A percentile compares a stretch with the other conserved stretches of the same genome.
phyloP scores from a whole-genome alignment of 2,113 vertebrate genomes.

The Copsychus sechellarum region DNA sequence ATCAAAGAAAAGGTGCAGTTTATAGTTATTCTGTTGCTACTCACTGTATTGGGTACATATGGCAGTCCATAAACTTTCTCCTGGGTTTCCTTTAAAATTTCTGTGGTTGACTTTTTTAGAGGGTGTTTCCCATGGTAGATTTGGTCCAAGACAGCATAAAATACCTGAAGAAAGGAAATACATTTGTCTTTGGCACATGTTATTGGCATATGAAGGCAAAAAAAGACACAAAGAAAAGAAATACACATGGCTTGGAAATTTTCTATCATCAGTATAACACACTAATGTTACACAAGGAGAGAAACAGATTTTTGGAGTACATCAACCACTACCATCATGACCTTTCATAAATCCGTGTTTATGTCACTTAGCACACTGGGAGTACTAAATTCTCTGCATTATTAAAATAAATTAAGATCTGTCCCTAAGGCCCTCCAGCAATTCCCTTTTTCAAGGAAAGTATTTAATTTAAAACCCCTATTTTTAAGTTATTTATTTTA shows the following conservation, averaged over 20 bases:
- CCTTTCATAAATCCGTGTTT: not conserved
- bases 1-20: not conserved
- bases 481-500: not conserved
- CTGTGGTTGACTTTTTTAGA: constrained; percentile 84
- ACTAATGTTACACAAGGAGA: not conserved
- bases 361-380: not conserved
- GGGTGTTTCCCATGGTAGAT: constrained; percentile 91
- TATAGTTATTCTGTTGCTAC: constrained; percentile 21
- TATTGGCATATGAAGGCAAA: not conserved
- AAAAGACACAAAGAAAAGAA: not conserved
- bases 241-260: not conserved
- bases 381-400: not conserved
- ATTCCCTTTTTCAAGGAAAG: not conserved
- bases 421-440: not conserved
- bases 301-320: not conserved
- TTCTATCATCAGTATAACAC: not conserved
- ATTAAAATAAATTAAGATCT: not conserved
- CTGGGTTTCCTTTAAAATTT: constrained; percentile 90
- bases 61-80: constrained; percentile 90
- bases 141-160: constrained; percentile 94
- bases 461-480: not conserved
- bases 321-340: not conserved
- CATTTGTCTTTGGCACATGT: not conserved
- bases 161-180: constrained; percentile 79
- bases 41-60: constrained; percentile 89